Base-by-base conservation (phyloP, 2,888 invertebrate species). In the Leptopilina myrica region DNA sequence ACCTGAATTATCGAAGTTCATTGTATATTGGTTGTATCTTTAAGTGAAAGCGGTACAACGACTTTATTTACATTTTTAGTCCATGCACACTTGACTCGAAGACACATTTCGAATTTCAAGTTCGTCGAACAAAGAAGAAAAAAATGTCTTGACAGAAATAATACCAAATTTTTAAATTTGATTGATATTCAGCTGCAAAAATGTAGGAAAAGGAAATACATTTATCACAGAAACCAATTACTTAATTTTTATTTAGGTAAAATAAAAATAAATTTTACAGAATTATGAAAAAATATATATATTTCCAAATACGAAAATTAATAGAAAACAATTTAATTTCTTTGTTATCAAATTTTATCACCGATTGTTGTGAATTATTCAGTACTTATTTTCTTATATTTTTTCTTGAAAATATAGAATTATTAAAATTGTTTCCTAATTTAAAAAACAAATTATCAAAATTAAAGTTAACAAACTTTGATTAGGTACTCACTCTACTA, bases 1-100 rank as follows among this genome's bases (percentile, higher is more conserved):
- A 69, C 49, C 33, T 12, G 56, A 73, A n/a, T 56, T n/a, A n/a
- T 56, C 26, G 56, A 73, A 73, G 56, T 73, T 73, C 56, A 73
- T 33, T 73, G 40, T 73, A 33, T 73, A 73, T 33, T 40, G 53
- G 33, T 53, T 56, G 33, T 69, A 69, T 56, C 33, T 73, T 67
- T 73, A 56, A 73, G 73, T 73, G 73, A 73, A 73, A 73, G 73
- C 73, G 56, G 73, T 73, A 73, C 12, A 73, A 73, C 73, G 56
- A 14, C 73, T 56, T 73, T 73, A 73, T 73, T 9, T 56, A 26
- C 53, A 73, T 33, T 73, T 73, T 73, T 73, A 73, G 53, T 56
- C 73, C 2, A 33, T 73, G 56, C 53, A 69, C 56, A 53, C 33
- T 73, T 53, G 56, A 73, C 56, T 53, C n/a, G 14, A 56, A 53